Base-by-base conservation (phyloP, 2,113 vertebrate species). In the Microtus montanus region DNA sequence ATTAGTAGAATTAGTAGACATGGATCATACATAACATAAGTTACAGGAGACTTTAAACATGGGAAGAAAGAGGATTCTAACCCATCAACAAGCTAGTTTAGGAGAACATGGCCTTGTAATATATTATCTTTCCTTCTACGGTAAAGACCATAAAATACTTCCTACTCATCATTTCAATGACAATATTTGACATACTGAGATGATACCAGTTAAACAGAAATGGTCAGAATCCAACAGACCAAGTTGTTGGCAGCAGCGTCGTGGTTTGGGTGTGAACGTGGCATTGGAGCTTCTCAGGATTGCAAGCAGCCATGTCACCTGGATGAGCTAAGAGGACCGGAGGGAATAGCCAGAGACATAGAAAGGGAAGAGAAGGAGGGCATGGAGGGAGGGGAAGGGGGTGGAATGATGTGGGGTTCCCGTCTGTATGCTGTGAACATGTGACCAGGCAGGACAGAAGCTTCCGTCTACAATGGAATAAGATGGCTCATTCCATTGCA, bases 131-230 rank as follows among this genome's bases (percentile, higher is more conserved):
- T n/a, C 70, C 4, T 61, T 82, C 83, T 83, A 15, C 14, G 47
- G 7, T 52, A 61, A 44, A 83, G 44, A 74, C 12, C 1, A 38
- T 77, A 20, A 35, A 88, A 75, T 14, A 20, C 64, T 94, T 95
- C 80, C 47, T 28, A 82, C 28, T 84, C 0, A 35, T 70, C n/a
- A 77, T 54, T 87, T 89, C 75, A 73, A 58, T 71, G 75, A 17
- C 90, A 35, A 74, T 84, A 87, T 75, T 66, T 94, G 74, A 85
- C 30, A 75, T 88, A 75, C 24, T 44, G 74, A 93, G 84, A 83
- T 89, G 41, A 84, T 63, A 90, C 19, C 64, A 92, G 54, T 93
- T 93, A 87, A 89, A 85, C 80, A 90, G 80, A 89, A 95, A 83
- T 58, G 35, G 33, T 93, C 87, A 89, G 74, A 95, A 26, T 70